Evolutionary conservation across 2,113 vertebrate species (phyloP), one percentile per base, ranked within the genome.

Genomic region (Etheostoma spectabile): DNA sequence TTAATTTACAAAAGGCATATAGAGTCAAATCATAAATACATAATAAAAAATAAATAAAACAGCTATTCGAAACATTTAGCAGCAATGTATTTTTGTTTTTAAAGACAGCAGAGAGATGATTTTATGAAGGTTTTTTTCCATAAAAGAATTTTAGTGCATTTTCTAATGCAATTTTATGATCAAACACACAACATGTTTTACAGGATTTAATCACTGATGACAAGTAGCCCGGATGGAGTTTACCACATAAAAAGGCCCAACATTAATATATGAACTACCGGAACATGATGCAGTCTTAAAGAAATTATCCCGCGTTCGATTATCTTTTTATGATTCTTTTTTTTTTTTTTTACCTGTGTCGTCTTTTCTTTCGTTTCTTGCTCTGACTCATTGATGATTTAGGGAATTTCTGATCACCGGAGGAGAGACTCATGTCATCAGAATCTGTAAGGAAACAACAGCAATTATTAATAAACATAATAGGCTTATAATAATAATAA

Each of bases 281-380:
- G 11, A 21, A 53, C 16, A 38, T 24, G n/a, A 15, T 1, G 15
- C 24, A 7, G 1, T 35, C 2, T 18, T 2, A n/a, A 18, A 15
- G 2, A 45, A 22, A 24, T 15, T 6, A 27, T n/a, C 21, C 2
- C 52, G 48, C 10, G 0, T 70, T 22, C 59, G 0, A 52, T 46
- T 11, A 27, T 21, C 8, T 46, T 4, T 2, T 18, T 72, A 48
- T 38, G 2, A 3, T 42, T 14, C 11, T 8, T 63, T 27, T 24
- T 33, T 8, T 42, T 65, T 45, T 8, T 1, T 68, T 79, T 89
- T 95, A 99, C 98, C 98, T 97, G 95, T 99, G 98, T 70, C 98
- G 90, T 86, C 98, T 95, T 94, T 99, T 99, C 96, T 99, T 99
- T 68, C 98, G 93, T 89, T 99, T 99, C 94, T 99, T 99, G 93